phyloP scores from a whole-genome alignment of 2,113 vertebrate genomes.

The Morone chrysops region DNA sequence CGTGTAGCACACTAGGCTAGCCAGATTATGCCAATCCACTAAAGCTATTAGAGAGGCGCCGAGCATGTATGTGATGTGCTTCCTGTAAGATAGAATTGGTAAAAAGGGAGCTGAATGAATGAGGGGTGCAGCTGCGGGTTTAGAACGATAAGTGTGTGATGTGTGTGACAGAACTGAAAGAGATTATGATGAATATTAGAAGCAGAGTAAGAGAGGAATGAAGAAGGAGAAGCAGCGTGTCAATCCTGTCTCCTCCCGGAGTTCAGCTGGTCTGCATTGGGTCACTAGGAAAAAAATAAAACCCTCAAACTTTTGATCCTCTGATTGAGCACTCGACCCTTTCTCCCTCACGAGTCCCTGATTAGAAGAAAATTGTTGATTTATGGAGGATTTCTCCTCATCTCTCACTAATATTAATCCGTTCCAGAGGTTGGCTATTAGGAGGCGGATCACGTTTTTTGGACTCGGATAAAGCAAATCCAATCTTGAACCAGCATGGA shows the following conservation, averaged over 20 bases:
- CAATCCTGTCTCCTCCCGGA: constrained; percentile 31
- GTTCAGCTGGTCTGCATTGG: constrained; percentile 47
- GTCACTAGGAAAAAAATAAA: constrained; percentile 15
- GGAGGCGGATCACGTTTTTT: constrained; percentile 54
- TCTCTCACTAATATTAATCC: constrained; percentile 67
- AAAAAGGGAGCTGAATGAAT: constrained; percentile 4
- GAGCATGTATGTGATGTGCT: constrained; percentile 27
- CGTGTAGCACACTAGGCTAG: constrained; percentile 43
- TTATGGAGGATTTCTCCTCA: constrained; percentile 62
- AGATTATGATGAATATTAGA: constrained; percentile 66
- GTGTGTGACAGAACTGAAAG: constrained; percentile 50
- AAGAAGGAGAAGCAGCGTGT: constrained; percentile 39
- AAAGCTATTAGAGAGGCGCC: constrained; percentile 56
- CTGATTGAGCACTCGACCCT: constrained; percentile 62
- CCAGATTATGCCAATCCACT: constrained; percentile 61
- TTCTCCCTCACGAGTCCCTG: constrained; percentile 37
- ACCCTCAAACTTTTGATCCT: constrained; percentile 52
- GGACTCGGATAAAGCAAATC: constrained; percentile 58
- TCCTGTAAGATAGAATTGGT: constrained; percentile 11
- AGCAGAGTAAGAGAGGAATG: constrained; percentile 24
- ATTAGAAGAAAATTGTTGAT: constrained; percentile 72
- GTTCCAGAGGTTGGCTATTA: constrained; percentile 60
- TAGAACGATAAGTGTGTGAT: constrained; percentile 17
- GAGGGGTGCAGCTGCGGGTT: constrained; percentile 43
- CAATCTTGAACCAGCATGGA: constrained; percentile 58